phyloP scores from a whole-genome alignment of 1,140 invertebrate genomes.

The Ruditapes philippinarum region DNA sequence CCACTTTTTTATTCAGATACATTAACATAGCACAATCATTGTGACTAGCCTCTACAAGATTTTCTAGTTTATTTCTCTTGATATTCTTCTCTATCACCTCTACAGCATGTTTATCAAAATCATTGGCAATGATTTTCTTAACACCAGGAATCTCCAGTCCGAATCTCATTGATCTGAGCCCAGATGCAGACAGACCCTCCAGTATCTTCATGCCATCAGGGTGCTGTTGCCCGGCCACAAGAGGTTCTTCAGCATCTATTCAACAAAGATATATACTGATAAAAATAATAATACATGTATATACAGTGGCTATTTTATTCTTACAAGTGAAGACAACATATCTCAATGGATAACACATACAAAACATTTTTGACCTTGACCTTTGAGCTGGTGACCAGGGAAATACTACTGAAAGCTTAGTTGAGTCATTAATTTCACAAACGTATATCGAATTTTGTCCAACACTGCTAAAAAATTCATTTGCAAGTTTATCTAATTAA shows the following conservation, averaged over 20 bases:
- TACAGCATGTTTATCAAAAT: constrained; percentile 95
- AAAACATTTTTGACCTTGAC: too few relatives aligned
- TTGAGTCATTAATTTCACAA: too few relatives aligned
- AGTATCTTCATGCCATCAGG: constrained; percentile 89
- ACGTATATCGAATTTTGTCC: too few relatives aligned
- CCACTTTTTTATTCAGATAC: constrained; percentile 90
- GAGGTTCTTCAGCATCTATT: not conserved
- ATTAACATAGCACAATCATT: constrained; percentile 85
- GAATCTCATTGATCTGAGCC: constrained; percentile 97
- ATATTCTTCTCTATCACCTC: constrained; percentile 95
- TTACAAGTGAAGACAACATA: too few relatives aligned
- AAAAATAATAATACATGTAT: too few relatives aligned
- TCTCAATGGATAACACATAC: too few relatives aligned
- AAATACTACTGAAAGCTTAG: too few relatives aligned
- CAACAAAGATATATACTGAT: too few relatives aligned
- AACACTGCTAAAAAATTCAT: too few relatives aligned
- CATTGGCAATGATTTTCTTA: constrained; percentile 96
- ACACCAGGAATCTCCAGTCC: constrained; percentile 96
- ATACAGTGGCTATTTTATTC: too few relatives aligned
- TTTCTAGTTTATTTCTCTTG: constrained; percentile 91
- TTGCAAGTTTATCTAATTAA: too few relatives aligned
- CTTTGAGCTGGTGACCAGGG: too few relatives aligned
- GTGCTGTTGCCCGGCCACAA: constrained; percentile 67
- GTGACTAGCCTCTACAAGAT: constrained; percentile 90
- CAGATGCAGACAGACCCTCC: constrained; percentile 98